Evolutionary conservation across 2,113 vertebrate genomes (phyloP).

Genomic region (Orthonyx spaldingii): DNA sequence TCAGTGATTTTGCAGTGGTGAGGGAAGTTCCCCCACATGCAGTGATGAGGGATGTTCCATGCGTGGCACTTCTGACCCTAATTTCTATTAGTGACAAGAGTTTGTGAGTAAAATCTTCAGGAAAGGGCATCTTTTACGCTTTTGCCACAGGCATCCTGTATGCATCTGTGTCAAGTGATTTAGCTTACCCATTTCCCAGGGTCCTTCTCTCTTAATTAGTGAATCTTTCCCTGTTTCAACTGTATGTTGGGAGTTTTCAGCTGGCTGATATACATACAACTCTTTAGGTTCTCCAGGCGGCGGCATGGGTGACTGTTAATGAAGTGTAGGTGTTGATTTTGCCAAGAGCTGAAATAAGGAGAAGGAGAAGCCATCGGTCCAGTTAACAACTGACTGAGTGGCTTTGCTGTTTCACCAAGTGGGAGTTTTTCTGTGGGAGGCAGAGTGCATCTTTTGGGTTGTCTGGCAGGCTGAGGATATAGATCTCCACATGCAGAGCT

Average conservation of each 20-base stretch:
- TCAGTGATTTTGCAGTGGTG: neutral
- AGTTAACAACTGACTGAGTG: neutral
- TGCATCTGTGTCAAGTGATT: neutral
- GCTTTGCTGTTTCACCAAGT: neutral
- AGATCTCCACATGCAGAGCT: neutral
- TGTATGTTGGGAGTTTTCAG: neutral
- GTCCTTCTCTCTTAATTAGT: neutral
- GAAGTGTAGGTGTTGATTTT: neutral
- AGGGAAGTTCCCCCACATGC: neutral
- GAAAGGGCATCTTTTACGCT: neutral
- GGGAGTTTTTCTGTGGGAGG: neutral
- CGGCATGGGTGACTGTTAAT: neutral
- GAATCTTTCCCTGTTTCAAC: neutral
- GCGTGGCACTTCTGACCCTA: neutral
- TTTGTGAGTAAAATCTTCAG: neutral
- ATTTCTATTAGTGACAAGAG: neutral
- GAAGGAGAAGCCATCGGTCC: neutral
- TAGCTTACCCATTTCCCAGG: neutral
- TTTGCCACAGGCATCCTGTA: neutral
- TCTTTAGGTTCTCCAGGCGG: neutral
- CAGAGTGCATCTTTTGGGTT: neutral
- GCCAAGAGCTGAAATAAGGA: neutral
- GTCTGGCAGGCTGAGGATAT: neutral
- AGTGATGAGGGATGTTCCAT: neutral
- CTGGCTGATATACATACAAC: neutral